A percentile compares a stretch with the other conserved stretches of the same genome.
Conservation (phyloP, 2,797 vertebrate genomes). For the Notolepis coatsorum region DNA sequence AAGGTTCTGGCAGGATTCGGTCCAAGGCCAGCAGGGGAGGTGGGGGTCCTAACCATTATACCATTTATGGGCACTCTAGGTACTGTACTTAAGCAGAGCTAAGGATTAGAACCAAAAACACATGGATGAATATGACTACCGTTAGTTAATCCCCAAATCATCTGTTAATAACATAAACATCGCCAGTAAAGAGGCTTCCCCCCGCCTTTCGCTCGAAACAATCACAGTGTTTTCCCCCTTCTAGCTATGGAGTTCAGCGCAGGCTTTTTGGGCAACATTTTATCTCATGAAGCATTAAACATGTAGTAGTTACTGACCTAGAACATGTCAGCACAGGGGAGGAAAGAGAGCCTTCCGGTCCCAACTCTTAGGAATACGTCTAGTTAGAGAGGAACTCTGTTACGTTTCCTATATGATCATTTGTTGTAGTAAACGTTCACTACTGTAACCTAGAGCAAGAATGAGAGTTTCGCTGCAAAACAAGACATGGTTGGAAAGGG, state of each 20-base stretch:
- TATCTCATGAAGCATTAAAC: conserved; percentile 36
- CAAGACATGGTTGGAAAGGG: too few species aligned
- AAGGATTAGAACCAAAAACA: background rate
- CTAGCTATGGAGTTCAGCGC: background rate
- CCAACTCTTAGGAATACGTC: background rate
- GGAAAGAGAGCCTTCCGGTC: background rate
- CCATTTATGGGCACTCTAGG: too few species aligned
- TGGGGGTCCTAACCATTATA: too few species aligned
- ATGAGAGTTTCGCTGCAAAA: too few species aligned
- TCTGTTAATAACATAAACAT: conserved; percentile 19
- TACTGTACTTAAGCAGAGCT: background rate
- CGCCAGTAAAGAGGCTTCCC: conserved; percentile 23
- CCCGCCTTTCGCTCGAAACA: background rate
- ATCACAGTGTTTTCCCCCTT: conserved; percentile 16
- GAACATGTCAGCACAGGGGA: conserved; percentile 20
- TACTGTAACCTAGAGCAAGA: too few species aligned
- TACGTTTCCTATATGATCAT: too few species aligned
- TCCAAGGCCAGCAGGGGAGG: too few species aligned
- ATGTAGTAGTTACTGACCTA: conserved; percentile 51
- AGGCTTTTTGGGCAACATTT: conserved; percentile 30
- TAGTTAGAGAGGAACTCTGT: background rate
- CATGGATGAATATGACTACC: conserved; percentile 18
- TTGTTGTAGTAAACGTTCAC: too few species aligned
- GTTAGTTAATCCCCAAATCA: conserved; percentile 49
- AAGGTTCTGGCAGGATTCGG: too few species aligned